Evolutionary conservation across 2,113 vertebrate species (phyloP).

Genomic region (Bujurquina vittata): DNA sequence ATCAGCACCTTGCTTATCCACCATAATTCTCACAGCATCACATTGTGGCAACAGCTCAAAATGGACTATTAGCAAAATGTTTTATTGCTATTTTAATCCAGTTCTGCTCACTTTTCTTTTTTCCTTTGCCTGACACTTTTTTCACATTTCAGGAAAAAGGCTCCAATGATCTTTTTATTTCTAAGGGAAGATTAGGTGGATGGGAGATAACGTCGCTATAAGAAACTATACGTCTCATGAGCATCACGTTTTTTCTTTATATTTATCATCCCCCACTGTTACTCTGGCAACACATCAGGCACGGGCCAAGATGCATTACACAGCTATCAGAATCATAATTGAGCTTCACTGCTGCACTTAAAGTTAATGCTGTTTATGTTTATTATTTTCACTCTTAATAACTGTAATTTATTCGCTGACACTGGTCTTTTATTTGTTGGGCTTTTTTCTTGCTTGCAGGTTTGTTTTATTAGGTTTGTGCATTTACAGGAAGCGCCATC

Average conservation of each 20-base stretch:
- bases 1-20: conserved; percentile 53
- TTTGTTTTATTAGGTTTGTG: background rate
- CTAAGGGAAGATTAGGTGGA: conserved; percentile 3
- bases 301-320: background rate
- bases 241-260: background rate
- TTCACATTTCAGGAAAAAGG: conserved; percentile 21
- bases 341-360: background rate
- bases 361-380: background rate
- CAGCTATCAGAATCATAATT: background rate
- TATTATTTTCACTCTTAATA: too few relatives aligned
- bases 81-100: conserved; percentile 63
- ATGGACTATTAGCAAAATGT: conserved; percentile 49
- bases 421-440: background rate
- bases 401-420: background rate
- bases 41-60: conserved; percentile 49
- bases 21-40: conserved; percentile 38
- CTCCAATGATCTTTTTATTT: conserved; percentile 10
- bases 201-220: background rate
- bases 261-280: background rate
- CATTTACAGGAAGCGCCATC: too few relatives aligned
- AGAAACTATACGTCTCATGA: background rate
- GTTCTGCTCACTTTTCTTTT: conserved; percentile 25
- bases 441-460: background rate
- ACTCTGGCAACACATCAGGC: background rate
- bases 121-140: conserved; percentile 34